Conservation (phyloP, 2,888 invertebrate genomes). For the Tinea pellionella region DNA sequence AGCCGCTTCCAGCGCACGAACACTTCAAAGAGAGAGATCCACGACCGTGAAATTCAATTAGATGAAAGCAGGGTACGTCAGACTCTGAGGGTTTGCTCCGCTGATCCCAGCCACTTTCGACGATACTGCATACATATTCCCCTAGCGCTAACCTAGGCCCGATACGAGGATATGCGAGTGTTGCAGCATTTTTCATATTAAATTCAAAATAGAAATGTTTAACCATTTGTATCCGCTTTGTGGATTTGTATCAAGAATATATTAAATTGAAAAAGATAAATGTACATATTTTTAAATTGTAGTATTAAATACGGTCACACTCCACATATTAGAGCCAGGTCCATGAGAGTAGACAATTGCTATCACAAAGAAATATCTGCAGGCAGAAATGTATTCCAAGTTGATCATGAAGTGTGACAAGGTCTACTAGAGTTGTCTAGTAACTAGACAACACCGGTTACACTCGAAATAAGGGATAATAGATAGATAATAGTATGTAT, state of each 20-base stretch:
- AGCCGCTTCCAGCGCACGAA: constrained; percentile 33
- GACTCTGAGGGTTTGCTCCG: constrained; percentile 19
- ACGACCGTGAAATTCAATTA: constrained; percentile 48
- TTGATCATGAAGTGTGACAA: too few species aligned
- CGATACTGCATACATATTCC: constrained; percentile 4
- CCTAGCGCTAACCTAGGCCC: constrained; percentile 1
- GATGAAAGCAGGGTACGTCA: constrained; percentile 26
- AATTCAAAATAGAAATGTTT: background rate
- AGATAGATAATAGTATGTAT: too few species aligned
- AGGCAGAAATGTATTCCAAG: too few species aligned
- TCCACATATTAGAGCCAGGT: too few species aligned
- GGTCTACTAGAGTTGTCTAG: too few species aligned
- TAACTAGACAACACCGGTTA: too few species aligned
- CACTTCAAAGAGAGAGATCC: constrained; percentile 40
- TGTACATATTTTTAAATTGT: too few species aligned
- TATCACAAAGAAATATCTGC: too few species aligned
- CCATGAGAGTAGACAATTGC: too few species aligned
- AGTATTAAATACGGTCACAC: too few species aligned
- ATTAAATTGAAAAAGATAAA: too few species aligned
- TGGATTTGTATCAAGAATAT: background rate
- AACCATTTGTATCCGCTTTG: background rate
- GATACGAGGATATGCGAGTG: background rate
- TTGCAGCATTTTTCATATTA: constrained; percentile 4
- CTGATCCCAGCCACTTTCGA: constrained; percentile 20
- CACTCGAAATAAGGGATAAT: too few species aligned